Conservation (phyloP, 2,113 vertebrate species). For the Symphodus melops region DNA sequence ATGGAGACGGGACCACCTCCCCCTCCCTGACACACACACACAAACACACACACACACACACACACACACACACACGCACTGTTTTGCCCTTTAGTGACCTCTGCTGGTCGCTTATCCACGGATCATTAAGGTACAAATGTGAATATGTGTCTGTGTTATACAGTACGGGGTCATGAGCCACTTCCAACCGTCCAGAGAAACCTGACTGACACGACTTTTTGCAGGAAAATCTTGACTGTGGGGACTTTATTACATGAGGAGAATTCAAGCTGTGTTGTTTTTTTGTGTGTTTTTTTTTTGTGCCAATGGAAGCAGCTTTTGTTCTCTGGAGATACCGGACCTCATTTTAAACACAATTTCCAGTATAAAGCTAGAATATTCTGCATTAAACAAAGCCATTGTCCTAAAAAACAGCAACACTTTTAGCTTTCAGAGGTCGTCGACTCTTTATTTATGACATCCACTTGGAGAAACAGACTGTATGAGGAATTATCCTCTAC, state of each 20-base stretch:
- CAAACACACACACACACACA: background rate
- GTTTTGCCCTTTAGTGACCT: background rate
- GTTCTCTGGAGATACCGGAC: background rate
- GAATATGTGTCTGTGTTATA: background rate
- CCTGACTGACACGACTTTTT: background rate
- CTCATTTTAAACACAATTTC: background rate
- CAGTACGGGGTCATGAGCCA: conserved; percentile 15
- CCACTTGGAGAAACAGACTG: background rate
- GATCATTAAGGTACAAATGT: conserved; percentile 7
- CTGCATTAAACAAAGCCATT: background rate
- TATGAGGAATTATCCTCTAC: background rate
- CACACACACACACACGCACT: background rate
- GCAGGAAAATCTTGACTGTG: background rate
- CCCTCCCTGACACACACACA: conserved; percentile 11
- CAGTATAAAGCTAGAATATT: no score
- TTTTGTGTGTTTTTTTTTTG: conserved; percentile 6
- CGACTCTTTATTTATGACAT: background rate
- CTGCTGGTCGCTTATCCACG: background rate
- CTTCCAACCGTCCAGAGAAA: conserved; percentile 17
- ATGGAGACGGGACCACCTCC: conserved; percentile 4
- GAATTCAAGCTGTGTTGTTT: background rate
- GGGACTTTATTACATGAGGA: background rate
- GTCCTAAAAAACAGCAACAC: background rate
- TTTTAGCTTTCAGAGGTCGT: background rate
- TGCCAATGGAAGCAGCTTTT: background rate